A percentile compares a stretch with the other conserved stretches of the same genome.
Conservation (phyloP, 2,113 vertebrate genomes). For the Camelus bactrianus region DNA sequence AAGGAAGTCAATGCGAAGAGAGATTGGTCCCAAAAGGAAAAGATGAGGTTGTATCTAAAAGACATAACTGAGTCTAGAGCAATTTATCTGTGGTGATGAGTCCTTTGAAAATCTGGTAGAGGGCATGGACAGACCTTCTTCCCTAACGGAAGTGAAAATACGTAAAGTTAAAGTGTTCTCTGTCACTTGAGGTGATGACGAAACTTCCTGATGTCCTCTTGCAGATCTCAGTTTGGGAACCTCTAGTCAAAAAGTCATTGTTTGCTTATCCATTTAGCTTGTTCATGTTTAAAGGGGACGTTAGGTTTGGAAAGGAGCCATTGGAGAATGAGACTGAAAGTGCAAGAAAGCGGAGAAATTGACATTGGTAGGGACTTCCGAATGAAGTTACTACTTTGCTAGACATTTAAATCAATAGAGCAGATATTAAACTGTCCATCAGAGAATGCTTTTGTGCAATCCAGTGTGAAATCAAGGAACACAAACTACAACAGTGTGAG, state of each 20-base stretch:
- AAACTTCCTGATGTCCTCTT: neutral
- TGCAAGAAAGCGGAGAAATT: neutral
- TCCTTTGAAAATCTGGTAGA: neutral
- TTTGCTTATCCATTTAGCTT: neutral
- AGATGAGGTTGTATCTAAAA: neutral
- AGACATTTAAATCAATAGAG: neutral
- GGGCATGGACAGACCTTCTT: neutral
- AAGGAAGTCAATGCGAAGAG: neutral
- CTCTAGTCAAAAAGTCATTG: neutral
- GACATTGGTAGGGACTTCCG: neutral
- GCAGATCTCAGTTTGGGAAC: neutral
- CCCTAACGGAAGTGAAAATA: neutral
- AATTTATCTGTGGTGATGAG: neutral
- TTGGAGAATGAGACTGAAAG: neutral
- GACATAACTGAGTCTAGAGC: neutral
- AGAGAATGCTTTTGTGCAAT: neutral
- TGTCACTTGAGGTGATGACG: neutral
- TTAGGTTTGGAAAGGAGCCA: neutral
- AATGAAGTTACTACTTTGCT: conserved; percentile 35
- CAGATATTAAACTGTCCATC: conserved; percentile 5
- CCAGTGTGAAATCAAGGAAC: neutral
- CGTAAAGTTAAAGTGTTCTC: neutral
- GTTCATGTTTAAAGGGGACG: neutral
- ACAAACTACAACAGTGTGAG: neutral
- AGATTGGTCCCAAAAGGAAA: neutral